Evolutionary conservation across 2,888 invertebrate genomes (phyloP), one percentile per base, ranked within the genome.

Genomic region (Diaprepes abbreviatus): DNA sequence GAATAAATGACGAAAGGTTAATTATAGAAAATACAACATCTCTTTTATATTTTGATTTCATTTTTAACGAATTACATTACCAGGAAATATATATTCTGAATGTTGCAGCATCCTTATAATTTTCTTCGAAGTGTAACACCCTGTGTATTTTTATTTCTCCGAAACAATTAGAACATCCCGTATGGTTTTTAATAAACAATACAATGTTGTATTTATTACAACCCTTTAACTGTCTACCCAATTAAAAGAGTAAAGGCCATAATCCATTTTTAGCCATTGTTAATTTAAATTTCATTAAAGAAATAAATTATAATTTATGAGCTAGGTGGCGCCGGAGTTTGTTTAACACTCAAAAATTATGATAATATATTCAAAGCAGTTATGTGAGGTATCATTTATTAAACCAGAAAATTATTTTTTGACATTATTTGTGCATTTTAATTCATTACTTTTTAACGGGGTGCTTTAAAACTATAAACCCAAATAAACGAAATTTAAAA

Each of bases 221-320:
- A 60, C 35, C 17, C 63, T 21, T 17, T 14, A 63, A 40, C 17
- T 12, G 35, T 24, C 43, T 63, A 31, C 9, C 40, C 36, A 64
- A 64, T 64, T 64, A 64, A 64, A 55, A 55, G 45, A 55, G 43
- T 60, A 31, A 45, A 48, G 45, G 14, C 64, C 33, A 45, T 57
- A 45, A 24, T 58, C 58, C 63, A 5, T 55, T 63, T 65, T 68
- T 60, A 60, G 62, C 68, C 48, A 68, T 66, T 65, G 66, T 66
- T 70, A 70, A 70, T 70, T 70, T 70, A 65, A 70, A 70, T 70
- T 70, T 70, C 70, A 70, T 70, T 70, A 66, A 55, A 24, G 58
- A 40, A 64, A 58, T 52, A 71, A 72, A 75, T 73, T 72, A 75
- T 76, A 74, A 76, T 73, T 75, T 76, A 76, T 73, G 66, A 67